A percentile compares a stretch with the other conserved stretches of the same genome.
Evolutionary conservation across 2,888 invertebrate genomes (phyloP).

Genomic region (Ellobium chinense): DNA sequence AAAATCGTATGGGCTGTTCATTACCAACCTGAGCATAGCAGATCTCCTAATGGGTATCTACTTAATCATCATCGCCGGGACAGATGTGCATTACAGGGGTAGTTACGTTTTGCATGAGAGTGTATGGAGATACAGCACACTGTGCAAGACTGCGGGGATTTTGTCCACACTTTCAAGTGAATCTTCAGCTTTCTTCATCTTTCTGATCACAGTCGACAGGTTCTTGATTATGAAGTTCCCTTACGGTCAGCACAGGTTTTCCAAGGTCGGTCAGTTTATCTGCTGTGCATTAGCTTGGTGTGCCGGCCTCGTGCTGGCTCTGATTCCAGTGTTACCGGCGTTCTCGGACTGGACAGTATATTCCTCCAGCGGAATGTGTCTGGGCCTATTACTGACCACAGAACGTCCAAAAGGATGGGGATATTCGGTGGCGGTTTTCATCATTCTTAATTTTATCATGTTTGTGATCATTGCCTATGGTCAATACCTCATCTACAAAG

Average conservation of each 20-base stretch:
- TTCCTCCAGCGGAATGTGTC: constrained; percentile 66
- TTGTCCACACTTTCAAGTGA: constrained; percentile 80
- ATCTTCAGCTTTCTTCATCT: constrained; percentile 83
- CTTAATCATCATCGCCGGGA: constrained; percentile 56
- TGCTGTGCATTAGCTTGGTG: constrained; percentile 64
- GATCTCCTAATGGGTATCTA: constrained; percentile 64
- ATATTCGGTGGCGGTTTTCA: constrained; percentile 73
- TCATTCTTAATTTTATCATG: constrained; percentile 68
- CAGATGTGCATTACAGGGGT: constrained; percentile 55
- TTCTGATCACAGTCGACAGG: constrained; percentile 84
- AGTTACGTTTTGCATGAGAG: constrained; percentile 58
- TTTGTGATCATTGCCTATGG: constrained; percentile 72
- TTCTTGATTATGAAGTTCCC: constrained; percentile 83
- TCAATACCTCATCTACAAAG: constrained; percentile 75
- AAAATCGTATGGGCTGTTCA: constrained; percentile 17
- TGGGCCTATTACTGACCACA: constrained; percentile 75
- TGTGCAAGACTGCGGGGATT: constrained; percentile 59
- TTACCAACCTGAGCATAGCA: constrained; percentile 37
- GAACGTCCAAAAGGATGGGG: constrained; percentile 75
- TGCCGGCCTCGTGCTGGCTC: constrained; percentile 62
- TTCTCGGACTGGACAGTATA: constrained; percentile 40
- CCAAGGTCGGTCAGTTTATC: constrained; percentile 55
- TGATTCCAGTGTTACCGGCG: constrained; percentile 66
- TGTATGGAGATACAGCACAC: constrained; percentile 54
- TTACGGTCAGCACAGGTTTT: constrained; percentile 74